Conservation (phyloP, 2,113 vertebrate species). For the Tachysurus fulvidraco region DNA sequence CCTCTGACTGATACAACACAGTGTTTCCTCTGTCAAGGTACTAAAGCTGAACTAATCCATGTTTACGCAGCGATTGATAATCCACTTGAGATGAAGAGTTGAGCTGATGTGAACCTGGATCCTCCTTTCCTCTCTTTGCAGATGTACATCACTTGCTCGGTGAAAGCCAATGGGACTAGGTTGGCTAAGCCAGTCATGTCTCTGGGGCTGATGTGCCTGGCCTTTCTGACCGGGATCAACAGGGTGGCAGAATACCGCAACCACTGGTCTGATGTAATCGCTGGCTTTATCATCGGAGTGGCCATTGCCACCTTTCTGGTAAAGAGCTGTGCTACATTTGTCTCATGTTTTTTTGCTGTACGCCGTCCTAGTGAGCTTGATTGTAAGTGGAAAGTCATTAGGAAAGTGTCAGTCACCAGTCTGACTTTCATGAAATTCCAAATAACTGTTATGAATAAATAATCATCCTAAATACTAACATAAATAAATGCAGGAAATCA, state of each 20-base stretch:
- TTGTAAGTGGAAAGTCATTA: not conserved
- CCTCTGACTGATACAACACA: not conserved
- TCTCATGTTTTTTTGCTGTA: not conserved
- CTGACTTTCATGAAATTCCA: slow-evolving; percentile 20
- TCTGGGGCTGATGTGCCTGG: slow-evolving; percentile 90
- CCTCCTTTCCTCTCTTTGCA: slow-evolving; percentile 62
- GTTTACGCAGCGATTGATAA: not conserved
- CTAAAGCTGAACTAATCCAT: slow-evolving; percentile 27
- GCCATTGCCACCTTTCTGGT: slow-evolving; percentile 96
- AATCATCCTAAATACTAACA: not conserved
- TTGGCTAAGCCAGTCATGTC: slow-evolving; percentile 93
- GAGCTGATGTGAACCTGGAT: slow-evolving; percentile 3
- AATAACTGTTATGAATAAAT: not conserved
- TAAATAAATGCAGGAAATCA: not conserved
- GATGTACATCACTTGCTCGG: slow-evolving; percentile 96
- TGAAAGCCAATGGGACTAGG: slow-evolving; percentile 92
- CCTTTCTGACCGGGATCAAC: slow-evolving; percentile 95
- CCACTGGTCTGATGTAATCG: slow-evolving; percentile 98
- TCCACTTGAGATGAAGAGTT: slow-evolving; percentile 18
- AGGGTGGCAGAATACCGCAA: slow-evolving; percentile 97
- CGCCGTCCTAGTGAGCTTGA: not conserved
- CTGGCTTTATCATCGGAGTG: slow-evolving; percentile 90
- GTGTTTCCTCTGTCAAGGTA: not conserved
- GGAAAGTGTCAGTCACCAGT: not conserved
- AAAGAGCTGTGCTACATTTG: slow-evolving; percentile 62